These are phyloP conservation scores for Helicorthomorpha holstii DNA, from an alignment of 1,140 invertebrate species.

Conservation along the genomic window DNA sequence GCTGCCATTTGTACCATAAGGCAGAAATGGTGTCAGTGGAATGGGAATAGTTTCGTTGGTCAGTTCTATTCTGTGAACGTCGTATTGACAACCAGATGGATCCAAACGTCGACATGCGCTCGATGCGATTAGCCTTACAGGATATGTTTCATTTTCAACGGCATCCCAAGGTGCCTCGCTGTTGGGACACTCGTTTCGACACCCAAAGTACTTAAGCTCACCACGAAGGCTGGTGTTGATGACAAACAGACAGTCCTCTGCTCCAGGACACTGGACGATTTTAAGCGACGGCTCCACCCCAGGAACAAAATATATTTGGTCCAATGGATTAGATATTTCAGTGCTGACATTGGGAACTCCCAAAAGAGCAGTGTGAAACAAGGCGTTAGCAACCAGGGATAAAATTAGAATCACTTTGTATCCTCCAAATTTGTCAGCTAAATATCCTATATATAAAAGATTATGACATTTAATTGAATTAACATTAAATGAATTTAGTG, in stretches of 20 bases:
- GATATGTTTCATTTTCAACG: not conserved
- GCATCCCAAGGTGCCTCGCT: not conserved
- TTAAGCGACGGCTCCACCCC: not conserved
- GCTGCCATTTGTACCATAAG: not conserved
- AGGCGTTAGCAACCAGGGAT: constrained; percentile 44
- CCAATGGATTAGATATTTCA: constrained; percentile 1
- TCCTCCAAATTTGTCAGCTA: constrained; percentile 22
- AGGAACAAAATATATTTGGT: not conserved
- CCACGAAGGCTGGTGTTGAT: not conserved
- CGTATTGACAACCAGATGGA: not conserved
- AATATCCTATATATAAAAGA: constrained; percentile 11
- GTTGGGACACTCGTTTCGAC: not conserved
- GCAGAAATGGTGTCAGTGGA: not conserved
- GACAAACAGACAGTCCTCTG: not conserved
- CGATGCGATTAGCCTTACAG: not conserved
- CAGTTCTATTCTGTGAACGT: not conserved
- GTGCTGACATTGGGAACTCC: constrained; percentile 28
- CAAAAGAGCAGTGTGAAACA: constrained; percentile 44
- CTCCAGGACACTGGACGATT: not conserved
- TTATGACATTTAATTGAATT: not conserved
- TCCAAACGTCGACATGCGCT: not conserved
- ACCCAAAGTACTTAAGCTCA: not conserved
- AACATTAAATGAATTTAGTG: not conserved
- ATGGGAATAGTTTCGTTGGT: not conserved
- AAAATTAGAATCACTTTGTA: constrained; percentile 36